Conservation (phyloP, 2,888 invertebrate species). For the Octonoba sinensis region DNA sequence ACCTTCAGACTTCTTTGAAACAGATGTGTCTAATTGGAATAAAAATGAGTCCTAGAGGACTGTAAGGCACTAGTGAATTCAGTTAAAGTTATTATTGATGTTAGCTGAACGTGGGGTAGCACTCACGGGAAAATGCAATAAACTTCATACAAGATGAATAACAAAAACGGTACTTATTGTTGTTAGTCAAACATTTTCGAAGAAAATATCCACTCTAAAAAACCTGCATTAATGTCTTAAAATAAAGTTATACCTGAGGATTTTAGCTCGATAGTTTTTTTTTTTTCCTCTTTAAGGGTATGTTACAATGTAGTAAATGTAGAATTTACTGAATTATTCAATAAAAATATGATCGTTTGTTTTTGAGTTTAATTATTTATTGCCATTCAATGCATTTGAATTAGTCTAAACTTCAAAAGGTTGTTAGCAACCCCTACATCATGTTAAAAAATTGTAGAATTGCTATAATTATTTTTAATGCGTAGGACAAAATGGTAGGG, state of each 20-base stretch:
- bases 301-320: not conserved
- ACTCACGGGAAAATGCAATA: not conserved
- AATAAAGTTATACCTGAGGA: not conserved
- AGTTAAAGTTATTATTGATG: not conserved
- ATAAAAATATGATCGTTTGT: slow-evolving; percentile 1
- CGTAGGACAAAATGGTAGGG: not conserved
- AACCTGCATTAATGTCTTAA: not conserved
- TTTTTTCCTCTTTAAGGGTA: not conserved
- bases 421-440: not conserved
- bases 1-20: not conserved
- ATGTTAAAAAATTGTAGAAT: not conserved
- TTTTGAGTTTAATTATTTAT: slow-evolving; percentile 1
- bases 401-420: not conserved
- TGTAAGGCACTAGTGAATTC: not conserved
- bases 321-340: not conserved
- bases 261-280: not conserved
- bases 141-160: slow-evolving; percentile 2
- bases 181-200: not conserved
- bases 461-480: not conserved
- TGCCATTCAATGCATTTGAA: not conserved
- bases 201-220: not conserved
- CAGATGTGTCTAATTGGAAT: not conserved
- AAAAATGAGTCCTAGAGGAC: not conserved
- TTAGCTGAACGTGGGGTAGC: not conserved
- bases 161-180: not conserved